These are phyloP conservation scores for Brachionus koreanus DNA, from an alignment of 1,140 invertebrate genomes.

Conservation along the genomic window DNA sequence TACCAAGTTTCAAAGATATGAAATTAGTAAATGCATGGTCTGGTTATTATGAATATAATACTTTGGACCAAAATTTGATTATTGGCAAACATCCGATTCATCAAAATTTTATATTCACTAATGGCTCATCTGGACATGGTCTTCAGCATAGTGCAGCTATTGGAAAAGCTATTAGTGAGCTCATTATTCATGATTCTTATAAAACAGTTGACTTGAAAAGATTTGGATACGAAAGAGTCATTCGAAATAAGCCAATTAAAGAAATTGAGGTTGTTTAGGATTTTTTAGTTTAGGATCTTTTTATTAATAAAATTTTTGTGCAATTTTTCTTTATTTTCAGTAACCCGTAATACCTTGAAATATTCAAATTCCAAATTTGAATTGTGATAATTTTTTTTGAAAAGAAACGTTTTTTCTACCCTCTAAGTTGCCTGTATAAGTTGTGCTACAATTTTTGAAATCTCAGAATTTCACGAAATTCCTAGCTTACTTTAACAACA, in stretches of 20 bases:
- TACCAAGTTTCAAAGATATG: constrained; percentile 72
- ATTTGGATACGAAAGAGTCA: constrained; percentile 34
- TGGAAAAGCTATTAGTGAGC: constrained; percentile 77
- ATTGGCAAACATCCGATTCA: constrained; percentile 78
- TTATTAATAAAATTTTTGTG: neutral
- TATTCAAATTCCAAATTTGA: too few species aligned
- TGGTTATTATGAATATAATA: constrained; percentile 83
- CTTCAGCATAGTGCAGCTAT: constrained; percentile 67
- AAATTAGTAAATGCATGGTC: constrained; percentile 79
- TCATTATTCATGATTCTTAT: constrained; percentile 53
- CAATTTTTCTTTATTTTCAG: neutral
- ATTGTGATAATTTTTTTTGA: too few species aligned
- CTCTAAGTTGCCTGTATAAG: too few species aligned
- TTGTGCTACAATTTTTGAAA: too few species aligned
- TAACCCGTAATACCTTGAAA: too few species aligned
- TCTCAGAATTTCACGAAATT: too few species aligned
- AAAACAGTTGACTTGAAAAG: constrained; percentile 43
- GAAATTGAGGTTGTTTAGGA: constrained; percentile 43
- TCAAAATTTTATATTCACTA: constrained; percentile 75
- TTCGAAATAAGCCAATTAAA: neutral
- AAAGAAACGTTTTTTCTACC: too few species aligned
- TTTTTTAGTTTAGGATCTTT: neutral
- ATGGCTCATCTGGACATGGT: constrained; percentile 89
- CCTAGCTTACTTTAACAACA: too few species aligned
- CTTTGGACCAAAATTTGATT: constrained; percentile 46